Conservation (phyloP, 1,140 invertebrate genomes). For the Conus betulinus region DNA sequence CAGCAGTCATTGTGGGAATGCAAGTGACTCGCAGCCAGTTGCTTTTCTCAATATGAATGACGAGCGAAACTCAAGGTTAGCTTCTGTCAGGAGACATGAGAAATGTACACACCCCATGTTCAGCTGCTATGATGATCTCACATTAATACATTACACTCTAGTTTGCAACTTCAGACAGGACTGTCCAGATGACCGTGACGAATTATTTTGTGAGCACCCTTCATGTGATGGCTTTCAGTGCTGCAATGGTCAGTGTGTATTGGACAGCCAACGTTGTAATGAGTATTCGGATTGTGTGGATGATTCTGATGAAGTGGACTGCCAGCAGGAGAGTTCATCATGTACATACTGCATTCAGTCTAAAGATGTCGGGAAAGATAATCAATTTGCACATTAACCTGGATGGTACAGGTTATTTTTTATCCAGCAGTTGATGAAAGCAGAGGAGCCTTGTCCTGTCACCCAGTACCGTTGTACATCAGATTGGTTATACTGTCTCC, state of each 20-base stretch:
- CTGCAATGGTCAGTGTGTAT: neutral
- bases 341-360: neutral
- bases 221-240: neutral
- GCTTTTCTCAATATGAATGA: neutral
- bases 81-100: neutral
- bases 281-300: neutral
- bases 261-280: neutral
- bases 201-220: neutral
- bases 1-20: neutral
- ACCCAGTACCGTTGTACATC: too few species aligned
- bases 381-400: too few species aligned
- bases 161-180: neutral
- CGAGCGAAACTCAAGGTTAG: too few species aligned
- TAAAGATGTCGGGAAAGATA: too few species aligned
- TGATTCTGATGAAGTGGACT: neutral
- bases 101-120: neutral
- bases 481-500: too few species aligned
- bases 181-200: neutral
- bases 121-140: neutral
- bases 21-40: neutral
- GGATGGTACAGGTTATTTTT: too few species aligned
- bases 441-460: too few species aligned
- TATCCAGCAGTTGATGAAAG: too few species aligned
- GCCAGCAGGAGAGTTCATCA: neutral
- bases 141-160: neutral